Conservation (phyloP, 2,797 vertebrate species). For the Myotis findleyi region DNA sequence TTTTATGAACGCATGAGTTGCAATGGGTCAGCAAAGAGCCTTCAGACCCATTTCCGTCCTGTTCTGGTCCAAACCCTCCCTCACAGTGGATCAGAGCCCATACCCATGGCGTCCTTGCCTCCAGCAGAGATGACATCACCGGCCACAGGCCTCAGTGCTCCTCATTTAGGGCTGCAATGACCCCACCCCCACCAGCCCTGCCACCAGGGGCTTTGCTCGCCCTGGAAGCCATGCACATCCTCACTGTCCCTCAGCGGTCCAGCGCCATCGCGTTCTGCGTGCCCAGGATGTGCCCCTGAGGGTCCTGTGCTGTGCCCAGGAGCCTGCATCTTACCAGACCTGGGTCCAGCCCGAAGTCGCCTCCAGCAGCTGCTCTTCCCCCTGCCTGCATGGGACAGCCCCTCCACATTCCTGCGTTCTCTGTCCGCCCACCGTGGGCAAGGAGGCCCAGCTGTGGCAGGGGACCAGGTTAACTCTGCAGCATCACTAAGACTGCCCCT, state of each 20-base stretch:
- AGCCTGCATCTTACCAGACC: not conserved
- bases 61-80: not conserved
- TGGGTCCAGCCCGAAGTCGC: not conserved
- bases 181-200: not conserved
- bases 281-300: not conserved
- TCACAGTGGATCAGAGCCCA: not conserved
- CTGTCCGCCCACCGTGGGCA: not conserved
- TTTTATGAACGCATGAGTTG: not conserved
- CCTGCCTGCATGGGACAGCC: not conserved
- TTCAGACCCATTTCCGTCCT: not conserved
- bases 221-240: not conserved
- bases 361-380: not conserved
- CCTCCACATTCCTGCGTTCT: not conserved
- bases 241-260: not conserved
- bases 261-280: not conserved
- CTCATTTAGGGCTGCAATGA: not conserved
- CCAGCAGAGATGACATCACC: fast-evolving
- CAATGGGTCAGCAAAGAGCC: not conserved
- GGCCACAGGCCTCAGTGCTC: not conserved
- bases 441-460: not conserved
- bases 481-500: not conserved
- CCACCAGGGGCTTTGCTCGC: not conserved
- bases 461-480: not conserved
- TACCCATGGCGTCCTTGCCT: not conserved
- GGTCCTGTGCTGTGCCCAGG: not conserved